A percentile compares a stretch with the other conserved stretches of the same genome.
phyloP scores from a whole-genome alignment of 2,113 vertebrate genomes.

The Myocastor coypus region DNA sequence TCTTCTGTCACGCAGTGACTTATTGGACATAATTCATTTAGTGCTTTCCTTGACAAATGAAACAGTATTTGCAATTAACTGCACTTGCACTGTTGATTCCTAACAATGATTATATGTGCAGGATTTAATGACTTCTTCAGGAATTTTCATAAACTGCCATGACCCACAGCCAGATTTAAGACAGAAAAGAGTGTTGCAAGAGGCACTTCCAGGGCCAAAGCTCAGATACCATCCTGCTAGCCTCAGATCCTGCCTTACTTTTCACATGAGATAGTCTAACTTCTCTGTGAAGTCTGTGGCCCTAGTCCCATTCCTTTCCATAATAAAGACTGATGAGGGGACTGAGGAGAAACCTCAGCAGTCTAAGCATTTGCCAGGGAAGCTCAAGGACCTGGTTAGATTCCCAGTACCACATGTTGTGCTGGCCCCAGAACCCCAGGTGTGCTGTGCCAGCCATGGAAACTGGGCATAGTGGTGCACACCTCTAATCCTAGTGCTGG shows the following conservation, averaged over 20 bases:
- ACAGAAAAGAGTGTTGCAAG: neutral
- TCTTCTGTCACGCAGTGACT: slow-evolving; percentile 26
- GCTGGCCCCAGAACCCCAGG: no score
- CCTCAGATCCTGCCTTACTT: neutral
- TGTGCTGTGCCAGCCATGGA: no score
- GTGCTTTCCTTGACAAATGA: slow-evolving; percentile 48
- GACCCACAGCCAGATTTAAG: neutral
- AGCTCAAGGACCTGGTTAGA: no score
- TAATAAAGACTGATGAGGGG: neutral
- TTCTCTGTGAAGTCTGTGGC: neutral
- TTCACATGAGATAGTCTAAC: neutral
- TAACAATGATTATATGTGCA: neutral
- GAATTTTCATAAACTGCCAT: slow-evolving; percentile 4
- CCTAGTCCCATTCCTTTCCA: neutral
- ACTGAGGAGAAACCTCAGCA: no score
- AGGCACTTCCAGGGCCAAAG: neutral
- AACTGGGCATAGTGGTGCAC: no score
- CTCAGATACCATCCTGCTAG: neutral
- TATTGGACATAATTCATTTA: slow-evolving; percentile 25
- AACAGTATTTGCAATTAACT: slow-evolving; percentile 35
- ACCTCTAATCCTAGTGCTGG: no score
- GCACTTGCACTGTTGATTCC: neutral
- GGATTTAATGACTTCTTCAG: slow-evolving; percentile 51
- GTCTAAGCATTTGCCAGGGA: no score
- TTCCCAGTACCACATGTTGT: no score